Evolutionary conservation across 2,888 invertebrate genomes (phyloP), one percentile per base, ranked within the genome.

Genomic region (Brenthis hecate): DNA sequence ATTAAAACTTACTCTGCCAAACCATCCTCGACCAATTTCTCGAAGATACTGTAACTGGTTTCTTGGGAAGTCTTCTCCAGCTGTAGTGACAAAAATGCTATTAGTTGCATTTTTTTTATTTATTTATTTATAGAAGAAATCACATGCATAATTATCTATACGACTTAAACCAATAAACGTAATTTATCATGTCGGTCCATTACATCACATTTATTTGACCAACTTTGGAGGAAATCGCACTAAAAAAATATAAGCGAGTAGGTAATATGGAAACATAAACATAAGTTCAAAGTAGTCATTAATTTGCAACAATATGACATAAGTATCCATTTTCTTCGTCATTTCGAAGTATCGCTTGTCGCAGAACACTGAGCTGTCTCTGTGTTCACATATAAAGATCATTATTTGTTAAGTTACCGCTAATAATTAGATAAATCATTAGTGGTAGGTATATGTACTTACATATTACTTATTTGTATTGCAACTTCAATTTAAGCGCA

Each of bases 11-110:
- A 94, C 94, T 84, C 94, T 95, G 66, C 97, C 97, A 87, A 97
- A 98, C 97, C 97, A 97, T 55, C 97, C 97, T 74, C 95, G 94
- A 2, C 97, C 97, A 70, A 97, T 94, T 89, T 97, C 97, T 79
- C 95, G 94, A 16, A 97, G 94, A 86, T 97, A 98, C 83, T 97
- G 96, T 75, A 98, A 88, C 80, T 95, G 95, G 78, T 94, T 95
- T 75, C 97, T 93, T 0, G 97, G 96, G 79, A 97, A 95, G 83
- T 96, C 95, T 73, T 92, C 93, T 48, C 82, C 87, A 53, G 84
- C 91, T 92, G 84, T 16, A 85, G 85, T 70, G 68, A 77, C 43
- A 0, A 8, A 50, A 36, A 48, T 8, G 13, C 19, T 5, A 48
- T 48, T 48, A 48, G 19, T 23, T 19, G 13, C 19, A 3, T 13